Evolutionary conservation across 1,140 invertebrate species (phyloP), one percentile per base, ranked within the genome.

Genomic region (Cryptotermes secundus): DNA sequence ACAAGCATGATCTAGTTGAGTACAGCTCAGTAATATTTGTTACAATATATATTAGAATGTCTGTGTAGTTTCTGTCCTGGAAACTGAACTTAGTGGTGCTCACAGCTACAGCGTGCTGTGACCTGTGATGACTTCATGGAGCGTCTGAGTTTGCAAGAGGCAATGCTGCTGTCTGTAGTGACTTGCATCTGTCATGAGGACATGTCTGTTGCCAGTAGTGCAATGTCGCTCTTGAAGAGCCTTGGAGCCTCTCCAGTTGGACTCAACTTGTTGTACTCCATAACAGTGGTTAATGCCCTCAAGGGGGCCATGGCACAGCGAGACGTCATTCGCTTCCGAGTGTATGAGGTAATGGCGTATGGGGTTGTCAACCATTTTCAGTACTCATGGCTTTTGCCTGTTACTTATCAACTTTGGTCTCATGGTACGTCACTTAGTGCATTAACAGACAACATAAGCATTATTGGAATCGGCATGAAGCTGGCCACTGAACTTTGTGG

Each of bases 161-260:
- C 91, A 87, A 87, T 95, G 38, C 89, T 93, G 85, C 89, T 90
- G 9, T 90, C 89, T 35, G 87, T 92, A 10, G 89, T 92, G 42
- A 90, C 92, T 53, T 92, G 91, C 88, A 89, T 95, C 3, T 89
- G 88, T 10, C 92, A 94, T 86, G 89, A 92, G 12, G 91, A 94
- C 87, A 86, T 94, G 59, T 89, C 88, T 16, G 91, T 95, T n/a
- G 92, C 93, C 3, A 91, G 91, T 83, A 90, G 90, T 86, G 92
- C 93, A 4, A 90, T 92, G 83, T 86, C 90, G 14, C 90, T 94
- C 83, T 89, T 95, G 26, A 91, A 91, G 53, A 89, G 90, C 85
- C 87, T 93, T 35, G 92, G 92, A 36, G 86, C 86, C 53, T 87
- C 88, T 79, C 79, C 87, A 1, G 86, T 88, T 16, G 91, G 91